A percentile compares a stretch with the other conserved stretches of the same genome.
Evolutionary conservation across 2,797 vertebrate species (phyloP).

Genomic region (Falco peregrinus): DNA sequence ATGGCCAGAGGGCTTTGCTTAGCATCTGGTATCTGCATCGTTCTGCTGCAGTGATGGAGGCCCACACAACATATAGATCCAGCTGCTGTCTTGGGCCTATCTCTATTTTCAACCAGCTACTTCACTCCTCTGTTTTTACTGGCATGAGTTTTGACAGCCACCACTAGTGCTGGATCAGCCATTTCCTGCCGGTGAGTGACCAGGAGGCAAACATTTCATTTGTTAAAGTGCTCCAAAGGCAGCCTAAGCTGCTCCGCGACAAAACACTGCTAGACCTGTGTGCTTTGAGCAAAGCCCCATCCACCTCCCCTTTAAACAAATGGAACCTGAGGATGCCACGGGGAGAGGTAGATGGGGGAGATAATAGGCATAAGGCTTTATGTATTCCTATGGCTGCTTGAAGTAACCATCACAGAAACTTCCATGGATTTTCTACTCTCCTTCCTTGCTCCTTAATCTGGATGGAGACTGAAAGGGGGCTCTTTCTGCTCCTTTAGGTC

Average conservation of each 20-base stretch:
- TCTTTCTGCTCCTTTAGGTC: neutral
- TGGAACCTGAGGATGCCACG: neutral
- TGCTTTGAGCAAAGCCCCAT: neutral
- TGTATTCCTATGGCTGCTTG: neutral
- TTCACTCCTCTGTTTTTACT: conserved; percentile 14
- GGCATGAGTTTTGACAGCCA: conserved; percentile 9
- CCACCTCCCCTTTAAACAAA: neutral
- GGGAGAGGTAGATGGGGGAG: neutral
- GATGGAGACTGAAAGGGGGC: neutral
- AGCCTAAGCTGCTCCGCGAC: neutral
- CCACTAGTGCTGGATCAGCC: neutral
- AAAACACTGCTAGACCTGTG: neutral
- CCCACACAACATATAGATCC: neutral
- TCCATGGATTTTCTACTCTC: neutral
- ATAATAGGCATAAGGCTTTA: neutral
- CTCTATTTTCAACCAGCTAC: neutral
- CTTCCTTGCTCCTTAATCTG: neutral
- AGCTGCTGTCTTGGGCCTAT: neutral
- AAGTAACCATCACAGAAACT: neutral
- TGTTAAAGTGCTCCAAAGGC: neutral
- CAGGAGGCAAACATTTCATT: conserved; percentile 21
- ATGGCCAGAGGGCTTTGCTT: neutral
- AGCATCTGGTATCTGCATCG: neutral
- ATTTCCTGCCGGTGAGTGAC: neutral
- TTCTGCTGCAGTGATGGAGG: neutral